Evolutionary conservation across 2,797 vertebrate genomes (phyloP), one percentile per base, ranked within the genome.

Genomic region (Xiphophorus birchmanni): DNA sequence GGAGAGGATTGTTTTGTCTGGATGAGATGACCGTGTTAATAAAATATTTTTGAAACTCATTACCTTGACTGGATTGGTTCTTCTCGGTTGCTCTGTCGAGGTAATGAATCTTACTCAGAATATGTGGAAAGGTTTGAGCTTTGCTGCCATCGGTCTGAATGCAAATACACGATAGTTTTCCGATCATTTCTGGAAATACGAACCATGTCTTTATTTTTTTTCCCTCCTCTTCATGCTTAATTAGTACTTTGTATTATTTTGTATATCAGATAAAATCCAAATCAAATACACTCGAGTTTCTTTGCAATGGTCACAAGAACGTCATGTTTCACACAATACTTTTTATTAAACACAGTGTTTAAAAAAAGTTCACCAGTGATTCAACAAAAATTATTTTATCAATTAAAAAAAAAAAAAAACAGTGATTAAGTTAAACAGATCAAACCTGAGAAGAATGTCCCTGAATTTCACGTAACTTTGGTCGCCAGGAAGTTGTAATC

Each of bases 21-120:
- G 71, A 78, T 82, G 75, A 92, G 82, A 88, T 75, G 69, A 90
- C 87, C 56, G 72, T 90, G 85, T 90, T 87, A 95, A 92, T 92
- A 93, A 95, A 94, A 86, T 94, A 92, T 94, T 93, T 95, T 94
- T 94, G 80, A 92, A 94, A 92, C 80, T 90, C 83, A 80, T 26
- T 0, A 85, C 50, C 47, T 65, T 50, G 15, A 69, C 29, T 67
- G 2, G 18, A 40, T 80, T 77, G 74, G 21, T 52, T 37, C 2
- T 42, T 42, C 21, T 69, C 8, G 4, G 65, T 69, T 69, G 9
- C 9, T 23, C 37, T 42, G 37, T 23, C 21, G 15, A 37, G 35
- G 35, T 67, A 54, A 23, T 69, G 65, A 42, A 42, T 69, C 4
- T 69, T 69, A 40, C 7, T 42, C 21, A 63, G 15, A 35, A 63